Percentiles rank a stretch among this genome's conserved stretches.
Evolutionary conservation across 2,888 invertebrate species (phyloP).

Genomic region (Ganaspis brasiliensis): DNA sequence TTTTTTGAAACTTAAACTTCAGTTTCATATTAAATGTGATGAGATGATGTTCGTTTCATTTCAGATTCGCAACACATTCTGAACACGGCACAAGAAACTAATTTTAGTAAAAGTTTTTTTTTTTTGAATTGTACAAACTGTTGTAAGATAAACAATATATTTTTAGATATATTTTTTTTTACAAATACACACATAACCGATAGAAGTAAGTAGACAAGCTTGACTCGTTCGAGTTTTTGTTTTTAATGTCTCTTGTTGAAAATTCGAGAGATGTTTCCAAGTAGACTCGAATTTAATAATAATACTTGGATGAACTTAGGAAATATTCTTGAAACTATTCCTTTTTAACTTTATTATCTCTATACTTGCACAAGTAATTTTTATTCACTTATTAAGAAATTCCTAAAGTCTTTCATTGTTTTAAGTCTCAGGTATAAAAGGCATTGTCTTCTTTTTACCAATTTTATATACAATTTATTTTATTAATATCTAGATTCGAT

Average conservation of each 20-base stretch:
- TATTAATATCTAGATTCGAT: background rate
- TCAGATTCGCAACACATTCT: conserved; percentile 52
- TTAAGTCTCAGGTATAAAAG: conserved; percentile 21
- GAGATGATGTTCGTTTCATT: conserved; percentile 65
- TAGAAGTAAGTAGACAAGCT: conserved; percentile 47
- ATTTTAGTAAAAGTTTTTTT: conserved; percentile 68
- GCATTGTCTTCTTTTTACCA: background rate
- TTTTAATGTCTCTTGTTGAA: background rate
- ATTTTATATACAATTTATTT: background rate
- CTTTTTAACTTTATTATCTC: conserved; percentile 3
- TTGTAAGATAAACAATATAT: conserved; percentile 74
- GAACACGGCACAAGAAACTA: conserved; percentile 49
- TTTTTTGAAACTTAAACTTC: conserved; percentile 20
- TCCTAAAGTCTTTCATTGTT: conserved; percentile 17
- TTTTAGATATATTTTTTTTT: conserved; percentile 77
- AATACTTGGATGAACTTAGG: no score
- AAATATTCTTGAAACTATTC: conserved; percentile 20
- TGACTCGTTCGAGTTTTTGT: background rate
- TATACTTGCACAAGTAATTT: conserved; percentile 9
- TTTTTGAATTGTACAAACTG: conserved; percentile 69
- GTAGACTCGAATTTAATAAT: conserved; percentile 27
- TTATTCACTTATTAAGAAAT: background rate
- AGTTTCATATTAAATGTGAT: conserved; percentile 54
- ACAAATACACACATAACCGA: conserved; percentile 61
- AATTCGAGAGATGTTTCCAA: background rate